Evolutionary conservation across 2,888 invertebrate genomes (phyloP).

Genomic region (Empis livida): DNA sequence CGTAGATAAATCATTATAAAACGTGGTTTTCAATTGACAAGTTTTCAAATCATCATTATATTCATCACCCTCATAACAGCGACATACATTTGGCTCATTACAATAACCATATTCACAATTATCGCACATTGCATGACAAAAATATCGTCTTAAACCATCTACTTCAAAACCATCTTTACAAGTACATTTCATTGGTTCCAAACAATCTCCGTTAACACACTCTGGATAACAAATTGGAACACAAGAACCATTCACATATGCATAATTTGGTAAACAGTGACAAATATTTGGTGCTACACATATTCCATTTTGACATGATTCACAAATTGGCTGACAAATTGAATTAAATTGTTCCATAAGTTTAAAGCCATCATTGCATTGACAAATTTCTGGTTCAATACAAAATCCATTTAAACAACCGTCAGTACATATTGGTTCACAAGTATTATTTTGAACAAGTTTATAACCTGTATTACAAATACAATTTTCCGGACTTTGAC

Average conservation of each 20-base stretch:
- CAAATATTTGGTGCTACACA: constrained; percentile 20
- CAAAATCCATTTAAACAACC: constrained; percentile 18
- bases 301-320: constrained; percentile 22
- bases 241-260: constrained; percentile 42
- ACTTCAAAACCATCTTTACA: constrained; percentile 25
- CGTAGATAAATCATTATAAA: no score
- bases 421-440: constrained; percentile 6
- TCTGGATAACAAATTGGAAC: constrained; percentile 21
- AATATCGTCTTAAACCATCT: not conserved
- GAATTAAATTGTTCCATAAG: no score
- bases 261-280: constrained; percentile 18
- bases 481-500: constrained; percentile 25
- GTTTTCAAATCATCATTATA: not conserved
- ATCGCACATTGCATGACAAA: not conserved
- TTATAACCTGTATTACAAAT: constrained; percentile 21
- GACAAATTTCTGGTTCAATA: constrained; percentile 15
- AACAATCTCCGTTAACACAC: constrained; percentile 23
- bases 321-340: constrained; percentile 21
- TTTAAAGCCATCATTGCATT: constrained; percentile 13
- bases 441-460: constrained; percentile 11
- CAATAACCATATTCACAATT: constrained; percentile 7
- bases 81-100: constrained; percentile 12
- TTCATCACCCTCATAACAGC: constrained; percentile 11
- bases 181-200: constrained; percentile 29
- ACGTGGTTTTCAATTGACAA: no score